Conservation (phyloP, 2,113 vertebrate species). For the Orthonyx spaldingii region DNA sequence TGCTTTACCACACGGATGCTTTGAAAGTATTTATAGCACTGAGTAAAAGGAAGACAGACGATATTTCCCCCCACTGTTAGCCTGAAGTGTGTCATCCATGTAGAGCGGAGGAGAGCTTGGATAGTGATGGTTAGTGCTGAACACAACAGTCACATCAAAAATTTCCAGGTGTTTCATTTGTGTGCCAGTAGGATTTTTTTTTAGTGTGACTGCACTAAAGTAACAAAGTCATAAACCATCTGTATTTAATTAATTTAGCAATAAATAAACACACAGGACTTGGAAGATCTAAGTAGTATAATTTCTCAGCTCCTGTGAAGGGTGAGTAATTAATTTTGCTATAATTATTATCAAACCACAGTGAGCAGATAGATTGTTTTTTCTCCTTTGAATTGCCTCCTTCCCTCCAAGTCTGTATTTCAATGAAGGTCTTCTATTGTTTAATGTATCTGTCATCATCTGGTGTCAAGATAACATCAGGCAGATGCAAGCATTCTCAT, state of each 20-base stretch:
- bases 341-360: not conserved
- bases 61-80: not conserved
- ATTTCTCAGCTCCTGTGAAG: conserved; percentile 1
- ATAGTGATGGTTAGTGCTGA: not conserved
- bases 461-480: not conserved
- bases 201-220: not conserved
- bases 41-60: not conserved
- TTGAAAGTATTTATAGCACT: not conserved
- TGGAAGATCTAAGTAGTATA: not conserved
- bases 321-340: conserved; percentile 29
- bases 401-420: not conserved
- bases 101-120: not conserved
- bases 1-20: not conserved
- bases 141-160: not conserved
- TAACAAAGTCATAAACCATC: not conserved
- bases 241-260: conserved; percentile 33
- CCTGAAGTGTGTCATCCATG: not conserved
- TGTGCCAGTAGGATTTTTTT: not conserved
- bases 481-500: not conserved
- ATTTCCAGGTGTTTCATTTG: not conserved
- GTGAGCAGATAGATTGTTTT: not conserved
- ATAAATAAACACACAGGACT: not conserved
- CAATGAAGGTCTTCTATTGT: not conserved
- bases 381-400: not conserved
- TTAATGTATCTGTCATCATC: conserved; percentile 32